Evolutionary conservation across 2,797 vertebrate genomes (phyloP), one percentile per base, ranked within the genome.

Genomic region (Enteromius viviparus): DNA sequence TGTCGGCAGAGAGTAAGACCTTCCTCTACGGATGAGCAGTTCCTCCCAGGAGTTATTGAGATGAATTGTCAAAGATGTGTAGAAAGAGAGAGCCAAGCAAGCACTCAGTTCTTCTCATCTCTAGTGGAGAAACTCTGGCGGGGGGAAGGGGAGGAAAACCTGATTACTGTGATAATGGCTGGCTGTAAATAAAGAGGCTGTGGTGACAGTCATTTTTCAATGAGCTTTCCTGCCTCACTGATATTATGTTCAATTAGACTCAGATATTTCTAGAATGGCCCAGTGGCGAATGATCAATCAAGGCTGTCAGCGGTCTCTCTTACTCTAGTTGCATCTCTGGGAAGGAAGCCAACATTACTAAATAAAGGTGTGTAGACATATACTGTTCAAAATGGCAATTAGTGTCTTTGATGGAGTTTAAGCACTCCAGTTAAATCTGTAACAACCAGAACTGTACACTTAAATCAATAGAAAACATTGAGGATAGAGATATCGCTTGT

Each of bases 271-370:
- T 51, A 66, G 69, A 45, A 69, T 29, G 40, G 85, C 26, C 70
- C 62, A n/a, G 62, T 86, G 81, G 62, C 81, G 72, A 64, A 55
- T 9, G 60, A 76, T 86, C 71, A 64, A 60, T 84, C 85, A 86
- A 51, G 7, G n/a, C 69, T 79, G 68, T 81, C 78, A 72, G 51
- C 29, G 19, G 77, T 66, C 76, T 19, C 75, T 80, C 42, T 51
- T 32, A 17, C 58, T 21, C 32, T 65, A 66, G 71, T 51, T 58
- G 15, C 60, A 49, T 78, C n/a, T 66, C 75, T 78, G 53, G 74
- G 76, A 79, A 74, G 69, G 21, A 60, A 78, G 75, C 85, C 85
- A 83, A 45, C 19, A 60, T 34, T 40, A 76, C 14, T 37, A 55
- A n/a, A 66, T 66, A 45, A 70, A 80, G 66, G 78, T 40, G 65